A percentile compares a stretch with the other conserved stretches of the same genome.
Conservation (phyloP, 64 coral and sea anemone species). For the Stichodactyla mertensii region DNA sequence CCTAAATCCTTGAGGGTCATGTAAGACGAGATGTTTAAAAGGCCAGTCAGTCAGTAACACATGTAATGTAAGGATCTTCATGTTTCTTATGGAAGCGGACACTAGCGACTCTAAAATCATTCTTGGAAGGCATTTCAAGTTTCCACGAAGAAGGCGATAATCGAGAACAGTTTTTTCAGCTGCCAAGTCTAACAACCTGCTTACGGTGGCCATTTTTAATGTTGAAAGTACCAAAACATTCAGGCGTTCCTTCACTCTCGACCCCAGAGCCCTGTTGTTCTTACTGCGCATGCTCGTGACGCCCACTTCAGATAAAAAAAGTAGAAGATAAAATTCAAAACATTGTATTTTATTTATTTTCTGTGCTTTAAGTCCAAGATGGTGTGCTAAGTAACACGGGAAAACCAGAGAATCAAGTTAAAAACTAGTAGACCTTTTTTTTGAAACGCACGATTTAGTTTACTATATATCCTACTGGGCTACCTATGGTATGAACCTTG, state of each 20-base stretch:
- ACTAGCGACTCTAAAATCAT: conserved; percentile 38
- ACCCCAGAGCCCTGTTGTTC: no score
- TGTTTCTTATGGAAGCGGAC: conserved; percentile 19
- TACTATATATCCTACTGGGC: no score
- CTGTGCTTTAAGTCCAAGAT: no score
- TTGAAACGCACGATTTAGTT: no score
- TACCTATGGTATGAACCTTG: no score
- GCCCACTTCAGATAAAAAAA: no score
- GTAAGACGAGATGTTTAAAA: conserved; percentile 25
- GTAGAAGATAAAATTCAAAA: no score
- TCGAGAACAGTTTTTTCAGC: not conserved
- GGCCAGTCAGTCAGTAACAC: conserved; percentile 34
- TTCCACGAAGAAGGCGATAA: not conserved
- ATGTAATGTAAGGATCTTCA: conserved; percentile 27
- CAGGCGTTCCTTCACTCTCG: not conserved
- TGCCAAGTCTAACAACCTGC: not conserved
- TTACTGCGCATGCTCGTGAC: no score
- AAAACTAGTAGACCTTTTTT: no score
- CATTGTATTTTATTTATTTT: no score
- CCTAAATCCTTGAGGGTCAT: conserved; percentile 19
- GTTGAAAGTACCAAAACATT: not conserved
- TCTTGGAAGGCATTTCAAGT: conserved; percentile 27
- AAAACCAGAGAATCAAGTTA: no score
- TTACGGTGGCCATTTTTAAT: not conserved
- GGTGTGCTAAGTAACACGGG: no score